Base-by-base conservation (phyloP, 2,113 vertebrate species). In the Sinosuthora webbiana region DNA sequence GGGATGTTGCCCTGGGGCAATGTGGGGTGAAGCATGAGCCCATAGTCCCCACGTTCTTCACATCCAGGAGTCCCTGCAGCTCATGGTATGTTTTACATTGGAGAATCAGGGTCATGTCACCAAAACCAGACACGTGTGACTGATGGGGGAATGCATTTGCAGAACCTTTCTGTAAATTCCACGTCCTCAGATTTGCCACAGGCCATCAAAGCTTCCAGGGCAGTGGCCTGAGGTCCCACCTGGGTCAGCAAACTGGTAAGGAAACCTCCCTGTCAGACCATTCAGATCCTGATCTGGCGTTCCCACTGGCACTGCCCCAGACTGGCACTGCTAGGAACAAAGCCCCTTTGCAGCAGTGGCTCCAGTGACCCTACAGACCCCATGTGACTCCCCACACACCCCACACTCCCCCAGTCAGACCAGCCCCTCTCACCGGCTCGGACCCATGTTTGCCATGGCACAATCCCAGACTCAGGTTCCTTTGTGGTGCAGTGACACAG, bases 11-110 rank as follows among this genome's bases (percentile, higher is more conserved):
- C n/a, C 31, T 5, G 1, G 23, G 42, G 15, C 5, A 4, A 27
- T 13, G 31, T 7, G 4, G 33, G 4, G 42, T 3, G 8, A 55
- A 73, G 21, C 1, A 0, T 13, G 52, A 65, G 42, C 24, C 28
- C 0, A 0, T 5, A 25, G 8, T 28, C 41, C 21, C 17, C 7
- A 2, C 0, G 0, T 57, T 67, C 50, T n/a, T 79, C 24, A 2
- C 14, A 35, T 56, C 37, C 42, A 21, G 35, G 64, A 71, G 28
- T 15, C 16, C 22, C 24, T 39, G 11, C 17, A 31, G 59, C 19
- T 67, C 1, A 0, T 50, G 49, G 10, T 37, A 14, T 27, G 10
- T 67, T 76, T 44, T 57, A 23, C 7, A 1, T 18, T 15, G 33
- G 25, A 83, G 39, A 68, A 37, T 27, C 3, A 2, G 13, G 15